These are phyloP conservation scores for Apis cerana DNA, from an alignment of 1,140 invertebrate genomes.

Conservation along the genomic window DNA sequence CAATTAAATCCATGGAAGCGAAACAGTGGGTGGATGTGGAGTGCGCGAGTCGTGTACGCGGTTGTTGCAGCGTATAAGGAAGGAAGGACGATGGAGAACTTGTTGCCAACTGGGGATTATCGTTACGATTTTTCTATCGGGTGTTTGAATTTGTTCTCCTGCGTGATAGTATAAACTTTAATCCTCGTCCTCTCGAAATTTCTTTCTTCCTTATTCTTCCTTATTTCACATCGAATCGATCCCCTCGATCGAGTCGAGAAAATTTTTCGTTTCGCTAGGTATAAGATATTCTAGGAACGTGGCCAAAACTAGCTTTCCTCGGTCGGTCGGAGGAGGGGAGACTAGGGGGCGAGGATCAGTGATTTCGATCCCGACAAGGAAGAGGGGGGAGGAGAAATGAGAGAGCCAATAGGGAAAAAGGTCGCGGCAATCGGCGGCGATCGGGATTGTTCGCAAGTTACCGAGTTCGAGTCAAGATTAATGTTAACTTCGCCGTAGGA, in stretches of 20 bases:
- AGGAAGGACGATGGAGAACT: not conserved
- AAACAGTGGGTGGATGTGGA: not conserved
- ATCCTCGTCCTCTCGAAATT: too few relatives aligned
- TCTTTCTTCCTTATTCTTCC: too few relatives aligned
- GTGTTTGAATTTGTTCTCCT: too few relatives aligned
- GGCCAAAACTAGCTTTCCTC: not conserved
- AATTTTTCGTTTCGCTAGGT: too few relatives aligned
- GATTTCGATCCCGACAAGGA: not conserved
- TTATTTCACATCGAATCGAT: too few relatives aligned
- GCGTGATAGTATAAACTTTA: too few relatives aligned
- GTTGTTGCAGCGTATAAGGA: too few relatives aligned
- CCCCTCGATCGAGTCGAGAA: not conserved
- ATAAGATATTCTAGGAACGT: not conserved
- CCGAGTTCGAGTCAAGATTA: slow-evolving; percentile 63
- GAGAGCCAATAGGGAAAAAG: slow-evolving; percentile 47
- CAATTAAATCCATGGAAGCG: slow-evolving; percentile 20
- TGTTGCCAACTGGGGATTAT: too few relatives aligned
- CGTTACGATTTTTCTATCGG: too few relatives aligned
- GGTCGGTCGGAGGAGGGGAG: not conserved
- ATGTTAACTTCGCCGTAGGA: slow-evolving; percentile 64
- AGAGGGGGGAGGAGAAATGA: not conserved
- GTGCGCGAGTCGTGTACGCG: not conserved
- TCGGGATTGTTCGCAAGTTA: slow-evolving; percentile 66
- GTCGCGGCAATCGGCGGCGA: slow-evolving; percentile 59
- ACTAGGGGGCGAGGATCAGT: not conserved